A percentile compares a stretch with the other conserved stretches of the same genome.
Conservation (phyloP, 2,797 vertebrate genomes). For the Coccyzus lansbergi region DNA sequence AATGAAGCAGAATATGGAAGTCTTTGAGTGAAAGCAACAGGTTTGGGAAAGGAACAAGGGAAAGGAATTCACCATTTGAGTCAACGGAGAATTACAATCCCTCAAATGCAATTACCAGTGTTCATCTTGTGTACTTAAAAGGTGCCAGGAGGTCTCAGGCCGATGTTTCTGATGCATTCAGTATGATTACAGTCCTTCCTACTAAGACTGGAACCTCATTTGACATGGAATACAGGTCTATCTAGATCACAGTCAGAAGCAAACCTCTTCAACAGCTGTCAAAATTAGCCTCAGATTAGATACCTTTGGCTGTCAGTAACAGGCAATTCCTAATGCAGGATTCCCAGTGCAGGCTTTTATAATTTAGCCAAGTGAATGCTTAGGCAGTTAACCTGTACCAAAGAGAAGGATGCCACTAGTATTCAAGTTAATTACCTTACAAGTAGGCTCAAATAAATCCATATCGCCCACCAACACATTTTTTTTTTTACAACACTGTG, state of each 20-base stretch:
- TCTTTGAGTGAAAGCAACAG: slow-evolving; percentile 21
- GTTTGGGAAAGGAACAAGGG: background rate
- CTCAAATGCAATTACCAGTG: background rate
- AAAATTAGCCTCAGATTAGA: background rate
- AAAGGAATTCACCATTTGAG: background rate
- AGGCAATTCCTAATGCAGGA: background rate
- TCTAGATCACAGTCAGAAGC: background rate
- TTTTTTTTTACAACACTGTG: background rate
- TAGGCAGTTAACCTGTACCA: background rate
- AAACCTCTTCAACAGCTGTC: background rate
- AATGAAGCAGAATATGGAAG: slow-evolving; percentile 16
- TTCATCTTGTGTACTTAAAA: background rate
- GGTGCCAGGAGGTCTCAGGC: background rate
- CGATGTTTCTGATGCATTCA: background rate
- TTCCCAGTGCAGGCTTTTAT: background rate
- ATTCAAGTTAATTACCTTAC: background rate
- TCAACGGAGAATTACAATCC: background rate
- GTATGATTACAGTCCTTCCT: background rate
- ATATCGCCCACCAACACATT: background rate
- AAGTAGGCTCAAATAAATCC: background rate
- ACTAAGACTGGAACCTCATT: background rate
- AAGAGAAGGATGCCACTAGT: background rate
- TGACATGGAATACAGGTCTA: background rate
- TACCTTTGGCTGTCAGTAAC: background rate
- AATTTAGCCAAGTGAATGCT: background rate